Conservation (phyloP, 2,797 vertebrate species). For the Nasua narica region DNA sequence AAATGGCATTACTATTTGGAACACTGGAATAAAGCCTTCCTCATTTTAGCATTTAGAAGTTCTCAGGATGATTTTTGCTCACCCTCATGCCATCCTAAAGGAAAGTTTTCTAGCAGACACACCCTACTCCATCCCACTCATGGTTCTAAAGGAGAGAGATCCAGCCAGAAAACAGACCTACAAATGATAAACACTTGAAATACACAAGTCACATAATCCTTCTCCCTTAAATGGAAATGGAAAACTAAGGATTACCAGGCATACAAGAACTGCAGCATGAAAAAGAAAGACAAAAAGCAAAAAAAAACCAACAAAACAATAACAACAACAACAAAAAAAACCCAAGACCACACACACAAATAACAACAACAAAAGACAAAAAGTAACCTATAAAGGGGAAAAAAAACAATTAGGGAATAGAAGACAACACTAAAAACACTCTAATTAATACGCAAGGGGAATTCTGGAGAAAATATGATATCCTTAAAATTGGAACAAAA, state of each 20-base stretch:
- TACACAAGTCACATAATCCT: not conserved
- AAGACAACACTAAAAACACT: not conserved
- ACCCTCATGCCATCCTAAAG: not conserved
- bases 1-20: not conserved
- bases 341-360: not conserved
- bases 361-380: not conserved
- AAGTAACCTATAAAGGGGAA: not conserved
- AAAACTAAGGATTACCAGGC: not conserved
- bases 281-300: not conserved
- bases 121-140: not conserved
- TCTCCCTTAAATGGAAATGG: not conserved
- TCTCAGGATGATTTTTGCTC: not conserved
- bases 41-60: not conserved
- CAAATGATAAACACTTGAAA: not conserved
- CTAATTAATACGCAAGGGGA: not conserved
- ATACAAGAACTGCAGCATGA: not conserved
- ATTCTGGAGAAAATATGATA: not conserved
- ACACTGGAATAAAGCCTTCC: not conserved
- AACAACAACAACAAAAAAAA: not conserved
- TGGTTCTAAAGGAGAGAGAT: not conserved
- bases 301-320: not conserved
- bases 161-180: not conserved
- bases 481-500: slow-evolving; percentile 24
- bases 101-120: not conserved
- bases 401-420: not conserved